Evolutionary conservation across 2,888 invertebrate genomes (phyloP).

Genomic region (Cloeon dipterum): DNA sequence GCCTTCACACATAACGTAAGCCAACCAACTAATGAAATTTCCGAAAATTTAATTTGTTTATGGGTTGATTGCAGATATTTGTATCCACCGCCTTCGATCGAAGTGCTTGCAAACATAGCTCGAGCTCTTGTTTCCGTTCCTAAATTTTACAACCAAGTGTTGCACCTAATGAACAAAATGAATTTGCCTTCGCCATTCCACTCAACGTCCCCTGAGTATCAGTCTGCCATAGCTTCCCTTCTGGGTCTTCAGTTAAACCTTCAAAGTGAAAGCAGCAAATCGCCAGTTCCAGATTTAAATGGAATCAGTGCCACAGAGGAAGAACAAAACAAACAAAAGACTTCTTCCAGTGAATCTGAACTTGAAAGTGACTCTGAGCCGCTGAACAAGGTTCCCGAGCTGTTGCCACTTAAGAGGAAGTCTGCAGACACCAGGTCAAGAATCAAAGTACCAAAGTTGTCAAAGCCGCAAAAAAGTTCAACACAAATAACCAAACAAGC

Average conservation of each 20-base stretch:
- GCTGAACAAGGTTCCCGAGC: constrained; percentile 6
- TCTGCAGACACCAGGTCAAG: constrained; percentile 10
- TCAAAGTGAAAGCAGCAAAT: no score
- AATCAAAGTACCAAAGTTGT: not conserved
- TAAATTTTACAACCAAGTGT: constrained; percentile 53
- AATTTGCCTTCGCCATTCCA: constrained; percentile 67
- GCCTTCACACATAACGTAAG: constrained; percentile 34
- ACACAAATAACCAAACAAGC: no score
- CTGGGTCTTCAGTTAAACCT: no score
- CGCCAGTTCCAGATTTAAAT: no score
- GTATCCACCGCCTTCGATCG: constrained; percentile 53
- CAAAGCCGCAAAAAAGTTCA: no score
- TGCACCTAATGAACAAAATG: constrained; percentile 93
- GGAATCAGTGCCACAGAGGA: no score
- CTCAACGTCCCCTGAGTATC: constrained; percentile 18
- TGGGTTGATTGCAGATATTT: constrained; percentile 39
- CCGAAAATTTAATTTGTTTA: not conserved
- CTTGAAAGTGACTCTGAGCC: constrained; percentile 35
- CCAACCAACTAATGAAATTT: no score
- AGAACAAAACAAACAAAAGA: not conserved
- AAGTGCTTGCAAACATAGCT: constrained; percentile 53
- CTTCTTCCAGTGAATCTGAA: constrained; percentile 29
- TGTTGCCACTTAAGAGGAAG: constrained; percentile 23
- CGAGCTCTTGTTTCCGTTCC: constrained; percentile 49
- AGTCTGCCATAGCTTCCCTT: not conserved